Evolutionary conservation across 1,140 invertebrate genomes (phyloP).

Genomic region (Ceratina australensis): DNA sequence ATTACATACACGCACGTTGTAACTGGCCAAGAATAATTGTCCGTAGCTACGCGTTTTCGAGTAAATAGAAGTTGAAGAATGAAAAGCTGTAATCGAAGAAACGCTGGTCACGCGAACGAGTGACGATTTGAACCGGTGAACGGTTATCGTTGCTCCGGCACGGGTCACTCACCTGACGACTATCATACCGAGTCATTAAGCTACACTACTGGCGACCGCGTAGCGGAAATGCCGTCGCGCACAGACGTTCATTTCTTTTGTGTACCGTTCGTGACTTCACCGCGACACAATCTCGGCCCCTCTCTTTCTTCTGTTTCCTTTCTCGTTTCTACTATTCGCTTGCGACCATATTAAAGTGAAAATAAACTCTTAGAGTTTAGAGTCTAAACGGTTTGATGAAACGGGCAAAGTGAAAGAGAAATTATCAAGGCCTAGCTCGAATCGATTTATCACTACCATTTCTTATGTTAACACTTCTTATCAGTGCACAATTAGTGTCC

Average conservation of each 20-base stretch:
- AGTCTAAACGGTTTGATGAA: too few species aligned
- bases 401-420: too few species aligned
- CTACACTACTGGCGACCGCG: slow-evolving; percentile 35
- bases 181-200: slow-evolving; percentile 61
- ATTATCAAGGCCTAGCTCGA: too few species aligned
- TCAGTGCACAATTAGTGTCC: too few species aligned
- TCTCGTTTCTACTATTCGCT: slow-evolving; percentile 8
- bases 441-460: too few species aligned
- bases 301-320: neutral
- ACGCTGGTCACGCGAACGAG: slow-evolving; percentile 16
- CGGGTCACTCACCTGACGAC: slow-evolving; percentile 66
- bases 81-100: neutral
- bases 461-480: too few species aligned
- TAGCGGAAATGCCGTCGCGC: slow-evolving; percentile 58
- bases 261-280: slow-evolving; percentile 47
- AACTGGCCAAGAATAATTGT: too few species aligned
- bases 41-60: too few species aligned
- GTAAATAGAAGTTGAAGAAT: neutral
- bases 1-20: too few species aligned
- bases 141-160: slow-evolving; percentile 58
- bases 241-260: slow-evolving; percentile 54
- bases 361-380: too few species aligned
- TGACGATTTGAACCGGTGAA: slow-evolving; percentile 7
- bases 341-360: slow-evolving; percentile 6
- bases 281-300: slow-evolving; percentile 25